Evolutionary conservation across 2,797 vertebrate species (phyloP).

Genomic region (Sciurus vulgaris): DNA sequence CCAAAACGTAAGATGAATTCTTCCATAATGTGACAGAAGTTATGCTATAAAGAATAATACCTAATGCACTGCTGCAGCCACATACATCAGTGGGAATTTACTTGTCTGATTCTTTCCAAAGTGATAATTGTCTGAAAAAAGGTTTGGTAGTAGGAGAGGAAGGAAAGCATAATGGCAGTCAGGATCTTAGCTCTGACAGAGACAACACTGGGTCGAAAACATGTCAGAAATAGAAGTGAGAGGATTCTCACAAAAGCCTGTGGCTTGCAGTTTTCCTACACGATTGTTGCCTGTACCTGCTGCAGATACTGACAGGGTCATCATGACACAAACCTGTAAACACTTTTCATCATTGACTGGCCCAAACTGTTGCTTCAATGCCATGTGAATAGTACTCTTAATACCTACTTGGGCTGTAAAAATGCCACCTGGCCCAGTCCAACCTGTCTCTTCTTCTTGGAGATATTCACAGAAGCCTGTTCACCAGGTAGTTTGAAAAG

Average conservation of each 20-base stretch:
- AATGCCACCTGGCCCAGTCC: not conserved
- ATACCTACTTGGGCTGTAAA: slow-evolving; percentile 30
- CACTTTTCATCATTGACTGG: slow-evolving; percentile 21
- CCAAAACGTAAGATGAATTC: not conserved
- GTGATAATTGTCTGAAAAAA: not conserved
- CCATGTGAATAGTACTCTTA: not conserved
- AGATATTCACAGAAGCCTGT: not conserved
- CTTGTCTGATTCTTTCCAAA: slow-evolving; percentile 2
- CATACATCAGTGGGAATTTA: not conserved
- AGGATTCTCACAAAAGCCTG: not conserved
- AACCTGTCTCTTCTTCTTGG: not conserved
- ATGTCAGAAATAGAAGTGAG: not conserved
- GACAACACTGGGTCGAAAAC: not conserved
- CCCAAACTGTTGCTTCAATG: not conserved
- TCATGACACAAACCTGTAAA: slow-evolving; percentile 56
- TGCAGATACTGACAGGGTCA: slow-evolving; percentile 51
- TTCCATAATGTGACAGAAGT: not conserved
- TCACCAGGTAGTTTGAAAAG: not conserved
- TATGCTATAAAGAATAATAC: not conserved
- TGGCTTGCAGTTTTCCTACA: not conserved
- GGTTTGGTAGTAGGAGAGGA: not conserved
- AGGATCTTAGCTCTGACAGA: not conserved
- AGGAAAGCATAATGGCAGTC: not conserved
- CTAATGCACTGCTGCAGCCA: not conserved
- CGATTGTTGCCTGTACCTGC: slow-evolving; percentile 1